A percentile compares a stretch with the other conserved stretches of the same genome.
Evolutionary conservation across 1,140 invertebrate genomes (phyloP).

Genomic region (Rhysida immarginata): DNA sequence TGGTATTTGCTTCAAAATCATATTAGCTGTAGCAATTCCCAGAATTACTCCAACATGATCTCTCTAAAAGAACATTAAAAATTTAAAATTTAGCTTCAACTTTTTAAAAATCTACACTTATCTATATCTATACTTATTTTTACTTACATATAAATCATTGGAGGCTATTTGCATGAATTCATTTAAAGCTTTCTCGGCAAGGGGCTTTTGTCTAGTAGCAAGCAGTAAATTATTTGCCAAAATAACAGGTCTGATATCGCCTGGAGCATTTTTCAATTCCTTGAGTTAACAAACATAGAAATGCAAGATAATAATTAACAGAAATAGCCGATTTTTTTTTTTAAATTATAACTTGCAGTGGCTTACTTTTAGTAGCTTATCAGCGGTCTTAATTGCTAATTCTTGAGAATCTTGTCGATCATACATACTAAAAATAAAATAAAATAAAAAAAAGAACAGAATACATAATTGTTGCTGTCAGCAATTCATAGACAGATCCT

Average conservation of each 20-base stretch:
- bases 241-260: conserved; percentile 46
- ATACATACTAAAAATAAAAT: conserved; percentile 29
- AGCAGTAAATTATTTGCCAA: conserved; percentile 69
- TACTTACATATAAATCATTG: conserved; percentile 36
- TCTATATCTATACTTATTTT: no score
- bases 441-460: not conserved
- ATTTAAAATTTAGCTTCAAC: no score
- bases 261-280: conserved; percentile 56
- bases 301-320: no score
- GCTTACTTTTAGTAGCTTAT: conserved; percentile 45
- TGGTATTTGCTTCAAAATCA: conserved; percentile 74
- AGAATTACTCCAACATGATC: conserved; percentile 77
- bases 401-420: conserved; percentile 55
- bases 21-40: conserved; percentile 69
- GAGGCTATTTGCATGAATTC: conserved; percentile 60
- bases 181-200: conserved; percentile 66
- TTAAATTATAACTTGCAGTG: no score
- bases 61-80: conserved; percentile 20
- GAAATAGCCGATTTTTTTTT: no score
- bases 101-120: no score
- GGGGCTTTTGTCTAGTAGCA: conserved; percentile 65
- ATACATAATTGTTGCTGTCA: no score
- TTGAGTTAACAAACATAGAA: conserved; percentile 21
- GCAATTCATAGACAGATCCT: no score
- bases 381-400: conserved; percentile 63